Evolutionary conservation across 2,113 vertebrate genomes (phyloP).

Genomic region (Procavia capensis): DNA sequence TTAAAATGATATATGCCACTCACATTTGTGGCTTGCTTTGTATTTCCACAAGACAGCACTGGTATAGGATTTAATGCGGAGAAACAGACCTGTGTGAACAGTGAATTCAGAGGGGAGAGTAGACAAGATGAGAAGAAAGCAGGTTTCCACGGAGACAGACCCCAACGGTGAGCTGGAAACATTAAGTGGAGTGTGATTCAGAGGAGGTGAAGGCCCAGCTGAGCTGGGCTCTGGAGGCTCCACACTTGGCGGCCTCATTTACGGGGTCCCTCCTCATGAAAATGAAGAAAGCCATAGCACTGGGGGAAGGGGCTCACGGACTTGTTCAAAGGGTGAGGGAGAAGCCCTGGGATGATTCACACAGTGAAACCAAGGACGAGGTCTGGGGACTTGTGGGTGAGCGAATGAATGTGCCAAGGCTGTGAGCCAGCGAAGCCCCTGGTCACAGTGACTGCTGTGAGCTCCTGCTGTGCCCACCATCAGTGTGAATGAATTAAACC

Average conservation of each 20-base stretch:
- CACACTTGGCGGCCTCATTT: not conserved
- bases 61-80: not conserved
- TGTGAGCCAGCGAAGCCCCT: not conserved
- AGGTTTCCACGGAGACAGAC: not conserved
- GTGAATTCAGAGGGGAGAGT: not conserved
- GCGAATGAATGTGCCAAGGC: not conserved
- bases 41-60: not conserved
- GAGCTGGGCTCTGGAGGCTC: not conserved
- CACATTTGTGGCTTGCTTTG: not conserved
- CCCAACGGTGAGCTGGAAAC: not conserved
- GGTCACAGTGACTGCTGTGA: not conserved
- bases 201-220: not conserved
- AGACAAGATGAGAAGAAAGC: not conserved
- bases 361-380: not conserved
- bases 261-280: not conserved
- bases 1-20: not conserved
- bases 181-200: accelerated
- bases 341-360: not conserved
- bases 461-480: accelerated
- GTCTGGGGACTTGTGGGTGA: accelerated
- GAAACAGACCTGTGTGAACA: accelerated
- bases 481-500: accelerated
- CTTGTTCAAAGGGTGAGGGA: no score
- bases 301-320: not conserved
- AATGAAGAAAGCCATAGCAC: not conserved